Percentiles rank a stretch among this genome's conserved stretches.
phyloP scores from a whole-genome alignment of 1,140 invertebrate species.

The Bombus pascuorum region DNA sequence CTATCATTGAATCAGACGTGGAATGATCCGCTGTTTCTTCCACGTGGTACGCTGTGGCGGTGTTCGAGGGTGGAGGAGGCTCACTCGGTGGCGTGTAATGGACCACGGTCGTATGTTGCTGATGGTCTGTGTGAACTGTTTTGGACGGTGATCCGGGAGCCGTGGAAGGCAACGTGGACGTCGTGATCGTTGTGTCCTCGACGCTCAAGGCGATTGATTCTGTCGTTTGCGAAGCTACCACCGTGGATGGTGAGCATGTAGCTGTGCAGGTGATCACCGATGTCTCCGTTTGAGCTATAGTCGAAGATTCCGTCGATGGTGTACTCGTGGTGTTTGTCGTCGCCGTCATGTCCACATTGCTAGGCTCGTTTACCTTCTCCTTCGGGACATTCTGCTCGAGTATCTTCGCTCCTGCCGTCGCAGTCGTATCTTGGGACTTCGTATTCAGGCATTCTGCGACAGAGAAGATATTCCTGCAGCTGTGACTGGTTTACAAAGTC shows the following conservation, averaged over 20 bases:
- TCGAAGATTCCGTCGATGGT: slow-evolving; percentile 24
- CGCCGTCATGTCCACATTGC: background rate
- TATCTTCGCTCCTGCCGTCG: background rate
- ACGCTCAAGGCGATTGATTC: slow-evolving; percentile 7
- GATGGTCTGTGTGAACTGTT: background rate
- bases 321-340: background rate
- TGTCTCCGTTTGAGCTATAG: slow-evolving; percentile 35
- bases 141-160: slow-evolving; percentile 15
- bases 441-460: slow-evolving; percentile 47
- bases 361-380: background rate
- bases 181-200: slow-evolving; percentile 19
- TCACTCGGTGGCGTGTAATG: slow-evolving; percentile 24
- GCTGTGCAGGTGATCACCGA: slow-evolving; percentile 22
- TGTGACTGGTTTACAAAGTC: background rate
- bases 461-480: background rate
- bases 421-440: slow-evolving; percentile 30
- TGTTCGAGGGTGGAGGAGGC: slow-evolving; percentile 30
- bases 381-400: background rate
- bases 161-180: slow-evolving; percentile 25
- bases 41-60: slow-evolving; percentile 31
- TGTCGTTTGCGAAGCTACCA: background rate
- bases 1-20: slow-evolving; percentile 27
- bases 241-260: slow-evolving; percentile 3
- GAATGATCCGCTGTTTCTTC: slow-evolving; percentile 16
- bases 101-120: background rate